These are phyloP conservation scores for Plumapathes pennacea DNA, from an alignment of 92 coral and sea anemone species.

Conservation along the genomic window DNA sequence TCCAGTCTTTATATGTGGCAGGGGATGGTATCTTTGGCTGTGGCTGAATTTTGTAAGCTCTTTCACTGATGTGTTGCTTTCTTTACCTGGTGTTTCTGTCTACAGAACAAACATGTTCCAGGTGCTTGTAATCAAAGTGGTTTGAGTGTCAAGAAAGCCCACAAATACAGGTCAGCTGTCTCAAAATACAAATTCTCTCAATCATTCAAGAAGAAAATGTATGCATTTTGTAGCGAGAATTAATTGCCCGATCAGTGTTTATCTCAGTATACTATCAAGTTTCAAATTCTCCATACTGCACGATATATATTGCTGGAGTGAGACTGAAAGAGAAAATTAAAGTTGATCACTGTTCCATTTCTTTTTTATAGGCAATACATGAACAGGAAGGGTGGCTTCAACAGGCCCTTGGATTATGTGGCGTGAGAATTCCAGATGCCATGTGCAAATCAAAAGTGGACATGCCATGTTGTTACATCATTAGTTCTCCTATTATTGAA, in stretches of 20 bases:
- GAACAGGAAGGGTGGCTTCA: constrained; percentile 99
- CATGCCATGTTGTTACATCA: too few species aligned
- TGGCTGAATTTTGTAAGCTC: background rate
- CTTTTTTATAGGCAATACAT: constrained; percentile 81
- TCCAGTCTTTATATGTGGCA: background rate
- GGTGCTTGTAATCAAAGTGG: constrained; percentile 85
- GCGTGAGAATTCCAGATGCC: constrained; percentile 15
- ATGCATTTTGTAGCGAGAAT: too few species aligned
- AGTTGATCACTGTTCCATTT: too few species aligned
- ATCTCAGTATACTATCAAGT: background rate
- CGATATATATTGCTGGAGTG: too few species aligned
- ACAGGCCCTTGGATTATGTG: constrained; percentile 95
- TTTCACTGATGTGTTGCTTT: background rate
- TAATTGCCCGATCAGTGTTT: too few species aligned
- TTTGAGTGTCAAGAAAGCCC: constrained; percentile 68
- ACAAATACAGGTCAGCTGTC: constrained; percentile 81
- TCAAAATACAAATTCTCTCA: background rate
- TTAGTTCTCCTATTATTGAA: too few species aligned
- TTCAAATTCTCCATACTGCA: background rate
- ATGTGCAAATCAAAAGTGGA: too few species aligned
- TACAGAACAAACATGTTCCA: constrained; percentile 83
- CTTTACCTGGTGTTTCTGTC: background rate
- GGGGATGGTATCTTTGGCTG: background rate
- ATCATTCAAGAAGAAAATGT: too few species aligned
- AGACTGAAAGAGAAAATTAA: too few species aligned